Percentiles rank a stretch among this genome's conserved stretches.
These are phyloP conservation scores for Crioceris asparagi DNA, from an alignment of 2,888 invertebrate species.

Conservation along the genomic window DNA sequence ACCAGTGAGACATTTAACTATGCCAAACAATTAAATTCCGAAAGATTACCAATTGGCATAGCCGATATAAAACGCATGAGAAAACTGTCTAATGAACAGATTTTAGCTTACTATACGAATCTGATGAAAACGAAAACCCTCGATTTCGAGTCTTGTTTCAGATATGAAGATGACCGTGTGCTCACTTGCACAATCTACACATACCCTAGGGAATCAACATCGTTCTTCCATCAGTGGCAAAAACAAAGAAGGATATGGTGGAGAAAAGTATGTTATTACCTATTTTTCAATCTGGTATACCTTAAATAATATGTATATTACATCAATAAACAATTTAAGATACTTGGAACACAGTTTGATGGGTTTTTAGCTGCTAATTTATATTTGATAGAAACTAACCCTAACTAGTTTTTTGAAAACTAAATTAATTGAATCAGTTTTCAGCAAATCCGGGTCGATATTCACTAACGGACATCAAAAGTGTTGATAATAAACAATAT, in stretches of 20 bases:
- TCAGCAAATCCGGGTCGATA: slow-evolving; percentile 65
- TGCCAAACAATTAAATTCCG: slow-evolving; percentile 32
- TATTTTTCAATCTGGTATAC: no score
- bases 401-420: no score
- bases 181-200: slow-evolving; percentile 40
- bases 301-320: no score
- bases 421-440: no score
- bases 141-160: slow-evolving; percentile 15
- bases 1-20: slow-evolving; percentile 30
- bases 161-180: slow-evolving; percentile 17
- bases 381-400: no score
- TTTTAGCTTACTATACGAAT: no score
- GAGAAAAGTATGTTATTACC: slow-evolving; percentile 48
- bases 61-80: slow-evolving; percentile 28
- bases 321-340: background rate
- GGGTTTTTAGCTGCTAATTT: no score
- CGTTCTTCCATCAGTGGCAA: slow-evolving; percentile 64
- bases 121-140: slow-evolving; percentile 5
- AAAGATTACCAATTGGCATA: slow-evolving; percentile 39
- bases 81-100: slow-evolving; percentile 11
- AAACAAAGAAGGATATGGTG: slow-evolving; percentile 75
- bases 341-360: no score
- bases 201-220: slow-evolving; percentile 43
- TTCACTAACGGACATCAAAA: slow-evolving; percentile 47
- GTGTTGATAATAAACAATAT: slow-evolving; percentile 34